Base-by-base conservation (phyloP, 2,797 vertebrate genomes). In the Gambusia yucatana region DNA sequence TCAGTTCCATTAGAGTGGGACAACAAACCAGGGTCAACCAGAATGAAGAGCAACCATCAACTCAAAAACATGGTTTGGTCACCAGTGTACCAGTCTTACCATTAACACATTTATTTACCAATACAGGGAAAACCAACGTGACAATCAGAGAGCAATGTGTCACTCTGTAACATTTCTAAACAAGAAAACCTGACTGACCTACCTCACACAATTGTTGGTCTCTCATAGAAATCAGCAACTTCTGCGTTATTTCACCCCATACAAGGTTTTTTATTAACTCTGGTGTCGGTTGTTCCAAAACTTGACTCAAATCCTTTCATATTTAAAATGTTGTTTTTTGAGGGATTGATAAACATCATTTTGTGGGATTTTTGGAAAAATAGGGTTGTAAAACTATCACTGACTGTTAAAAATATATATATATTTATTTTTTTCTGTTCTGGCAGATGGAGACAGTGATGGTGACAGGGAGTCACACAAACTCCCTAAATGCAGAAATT, bases 141-240 rank as follows among this genome's bases (percentile, higher is more conserved):
- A 78, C 46, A 55, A 59, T 83, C 76, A 63, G 33, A 75, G 1
- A 75, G 1, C 69, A 17, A 78, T 75, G 39, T 75, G 52, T 77
- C 61, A 43, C 25, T 57, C n/a, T 9, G 11, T 36, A 71, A 22
- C 67, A 52, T 48, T 57, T 75, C 73, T 52, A 73, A 77, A 61
- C 33, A 69, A 83, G 74, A 76, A 33, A 71, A 76, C 39, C 72
- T 70, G 77, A 50, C 70, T 83, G 85, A 90, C 79, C 85, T 87
- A 91, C 89, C 86, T 91, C 67, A 86, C 72, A 75, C 69, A 74
- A 73, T 47, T 46, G 72, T 63, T 11, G 76, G 65, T 77, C 67
- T 17, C 67, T 44, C 41, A n/a, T 30, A 41, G 33, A 65, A 30
- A 79, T 46, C 71, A 85, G 46, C 22, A 80, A 22, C 46, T n/a